A percentile compares a stretch with the other conserved stretches of the same genome.
Evolutionary conservation across 2,888 invertebrate species (phyloP).

Genomic region (Stictocephala bisonia): DNA sequence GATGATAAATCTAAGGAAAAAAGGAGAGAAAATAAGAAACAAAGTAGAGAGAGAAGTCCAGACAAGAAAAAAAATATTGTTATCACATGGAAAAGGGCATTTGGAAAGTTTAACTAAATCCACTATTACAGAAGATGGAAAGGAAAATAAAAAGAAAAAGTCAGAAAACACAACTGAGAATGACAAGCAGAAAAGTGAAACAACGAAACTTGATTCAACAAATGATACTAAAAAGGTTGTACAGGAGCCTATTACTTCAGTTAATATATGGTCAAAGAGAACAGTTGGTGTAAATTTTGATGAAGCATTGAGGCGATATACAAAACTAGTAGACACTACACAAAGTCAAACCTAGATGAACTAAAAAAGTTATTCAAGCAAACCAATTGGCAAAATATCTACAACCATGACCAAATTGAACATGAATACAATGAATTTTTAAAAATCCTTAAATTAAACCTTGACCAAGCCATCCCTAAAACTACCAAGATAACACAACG

Average conservation of each 20-base stretch:
- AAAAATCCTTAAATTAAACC: too few relatives aligned
- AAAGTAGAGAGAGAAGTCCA: conserved; percentile 5
- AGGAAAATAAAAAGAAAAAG: conserved; percentile 55
- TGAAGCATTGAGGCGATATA: conserved; percentile 67
- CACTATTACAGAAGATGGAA: conserved; percentile 55
- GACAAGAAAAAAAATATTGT: conserved; percentile 15
- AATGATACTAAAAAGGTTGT: conserved; percentile 15
- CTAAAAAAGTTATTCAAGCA: too few relatives aligned
- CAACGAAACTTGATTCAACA: background rate
- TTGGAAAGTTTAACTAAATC: conserved; percentile 44
- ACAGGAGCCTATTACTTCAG: conserved; percentile 52
- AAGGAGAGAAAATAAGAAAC: background rate
- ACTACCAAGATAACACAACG: too few relatives aligned
- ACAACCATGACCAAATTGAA: too few relatives aligned
- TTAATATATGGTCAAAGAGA: conserved; percentile 81
- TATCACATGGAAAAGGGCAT: conserved; percentile 12
- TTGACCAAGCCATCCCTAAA: too few relatives aligned
- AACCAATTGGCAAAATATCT: too few relatives aligned
- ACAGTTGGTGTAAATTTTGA: conserved; percentile 83
- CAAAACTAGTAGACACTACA: too few relatives aligned
- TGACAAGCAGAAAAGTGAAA: conserved; percentile 35
- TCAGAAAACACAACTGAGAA: conserved; percentile 62
- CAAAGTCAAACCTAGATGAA: too few relatives aligned
- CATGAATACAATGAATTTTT: too few relatives aligned
- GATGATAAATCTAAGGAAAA: conserved; percentile 16